phyloP scores from a whole-genome alignment of 2,797 vertebrate species.

The Chiroxiphia lanceolata region DNA sequence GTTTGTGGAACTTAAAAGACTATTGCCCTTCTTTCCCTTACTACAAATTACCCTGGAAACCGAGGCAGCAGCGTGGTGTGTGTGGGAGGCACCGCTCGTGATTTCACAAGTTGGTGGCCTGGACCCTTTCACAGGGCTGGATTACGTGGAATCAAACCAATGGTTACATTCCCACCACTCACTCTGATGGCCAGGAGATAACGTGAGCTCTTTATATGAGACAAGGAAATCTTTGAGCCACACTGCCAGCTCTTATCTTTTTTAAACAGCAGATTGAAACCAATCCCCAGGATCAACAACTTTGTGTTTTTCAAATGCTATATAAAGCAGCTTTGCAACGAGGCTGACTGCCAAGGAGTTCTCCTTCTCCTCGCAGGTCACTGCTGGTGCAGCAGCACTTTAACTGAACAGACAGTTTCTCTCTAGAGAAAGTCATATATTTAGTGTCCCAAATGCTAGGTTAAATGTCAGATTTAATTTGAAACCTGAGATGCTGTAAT shows the following conservation, averaged over 20 bases:
- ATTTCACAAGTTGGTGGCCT: neutral
- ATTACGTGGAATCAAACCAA: neutral
- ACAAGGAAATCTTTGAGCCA: neutral
- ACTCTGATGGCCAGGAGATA: neutral
- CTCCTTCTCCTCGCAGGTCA: neutral
- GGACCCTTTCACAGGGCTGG: neutral
- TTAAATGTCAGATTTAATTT: conserved; percentile 31
- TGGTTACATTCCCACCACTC: neutral
- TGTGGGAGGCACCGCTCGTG: neutral
- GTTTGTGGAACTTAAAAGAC: neutral
- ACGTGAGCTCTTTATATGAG: neutral
- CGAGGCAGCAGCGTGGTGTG: rapidly evolving
- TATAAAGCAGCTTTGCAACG: neutral
- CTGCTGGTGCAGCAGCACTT: neutral
- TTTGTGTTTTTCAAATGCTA: neutral
- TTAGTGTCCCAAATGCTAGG: conserved; percentile 19
- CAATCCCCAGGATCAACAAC: neutral
- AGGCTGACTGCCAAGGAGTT: neutral
- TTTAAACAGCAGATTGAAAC: neutral
- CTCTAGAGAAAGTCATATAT: neutral
- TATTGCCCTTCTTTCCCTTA: neutral
- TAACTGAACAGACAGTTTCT: neutral
- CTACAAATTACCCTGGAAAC: neutral
- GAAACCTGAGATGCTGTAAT: neutral
- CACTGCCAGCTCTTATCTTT: neutral